These are phyloP conservation scores for Malthinus flaveolus DNA, from an alignment of 2,888 invertebrate genomes.

Conservation along the genomic window DNA sequence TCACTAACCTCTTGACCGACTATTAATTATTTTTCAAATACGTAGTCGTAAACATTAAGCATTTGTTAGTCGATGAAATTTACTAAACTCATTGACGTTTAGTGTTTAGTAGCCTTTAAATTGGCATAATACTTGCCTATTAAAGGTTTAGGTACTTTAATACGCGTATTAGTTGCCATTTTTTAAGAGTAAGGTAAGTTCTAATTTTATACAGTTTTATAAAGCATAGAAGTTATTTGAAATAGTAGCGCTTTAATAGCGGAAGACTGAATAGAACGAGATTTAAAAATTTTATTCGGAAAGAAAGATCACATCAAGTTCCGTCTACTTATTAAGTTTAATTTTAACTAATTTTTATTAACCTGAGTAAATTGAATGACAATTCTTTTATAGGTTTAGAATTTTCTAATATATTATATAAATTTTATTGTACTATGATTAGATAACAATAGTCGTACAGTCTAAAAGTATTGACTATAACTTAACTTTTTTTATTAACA, in stretches of 20 bases:
- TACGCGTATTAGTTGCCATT: no score
- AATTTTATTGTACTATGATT: constrained; percentile 17
- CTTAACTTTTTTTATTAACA: not conserved
- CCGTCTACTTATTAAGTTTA: not conserved
- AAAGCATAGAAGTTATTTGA: not conserved
- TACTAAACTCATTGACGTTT: no score
- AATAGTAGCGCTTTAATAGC: not conserved
- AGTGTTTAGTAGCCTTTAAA: not conserved
- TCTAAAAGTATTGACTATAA: constrained; percentile 22
- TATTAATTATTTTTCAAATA: no score
- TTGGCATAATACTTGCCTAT: not conserved
- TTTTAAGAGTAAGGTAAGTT: not conserved
- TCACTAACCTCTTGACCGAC: not conserved
- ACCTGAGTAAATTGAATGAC: constrained; percentile 3
- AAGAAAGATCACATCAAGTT: constrained; percentile 3
- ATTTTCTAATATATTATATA: constrained; percentile 6
- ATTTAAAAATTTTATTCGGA: not conserved
- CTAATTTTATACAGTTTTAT: not conserved
- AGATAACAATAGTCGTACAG: constrained; percentile 22
- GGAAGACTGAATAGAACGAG: constrained; percentile 6
- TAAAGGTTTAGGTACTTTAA: no score
- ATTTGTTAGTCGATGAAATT: no score
- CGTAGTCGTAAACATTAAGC: no score
- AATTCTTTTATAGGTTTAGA: constrained; percentile 7
- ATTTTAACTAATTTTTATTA: not conserved